Evolutionary conservation across 2,113 vertebrate genomes (phyloP).

Genomic region (Chamaea fasciata): DNA sequence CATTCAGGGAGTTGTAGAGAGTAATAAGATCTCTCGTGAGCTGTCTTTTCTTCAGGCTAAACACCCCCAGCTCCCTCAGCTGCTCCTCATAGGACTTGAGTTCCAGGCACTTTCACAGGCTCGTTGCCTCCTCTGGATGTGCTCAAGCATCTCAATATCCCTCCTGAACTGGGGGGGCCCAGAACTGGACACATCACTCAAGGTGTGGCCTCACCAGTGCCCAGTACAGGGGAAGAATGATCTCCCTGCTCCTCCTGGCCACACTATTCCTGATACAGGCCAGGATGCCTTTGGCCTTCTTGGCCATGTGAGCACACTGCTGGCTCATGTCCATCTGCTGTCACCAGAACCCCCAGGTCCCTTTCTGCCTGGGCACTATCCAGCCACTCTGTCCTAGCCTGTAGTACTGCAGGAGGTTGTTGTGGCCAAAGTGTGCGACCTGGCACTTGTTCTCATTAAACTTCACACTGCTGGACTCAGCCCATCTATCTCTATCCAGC

Average conservation of each 20-base stretch:
- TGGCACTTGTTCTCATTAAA: neutral
- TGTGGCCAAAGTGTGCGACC: neutral
- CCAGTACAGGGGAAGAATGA: accelerated
- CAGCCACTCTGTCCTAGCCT: neutral
- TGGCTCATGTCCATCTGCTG: neutral
- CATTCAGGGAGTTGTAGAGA: neutral
- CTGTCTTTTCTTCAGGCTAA: neutral
- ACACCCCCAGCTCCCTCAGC: neutral
- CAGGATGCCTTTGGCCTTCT: neutral
- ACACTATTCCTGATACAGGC: neutral
- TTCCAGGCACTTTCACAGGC: neutral
- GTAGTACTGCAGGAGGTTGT: accelerated
- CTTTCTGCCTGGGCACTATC: neutral
- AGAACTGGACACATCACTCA: neutral
- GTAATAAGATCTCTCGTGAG: too few species aligned
- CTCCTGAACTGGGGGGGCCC: neutral
- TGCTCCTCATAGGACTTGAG: neutral
- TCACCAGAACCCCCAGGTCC: too few species aligned
- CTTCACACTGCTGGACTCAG: accelerated
- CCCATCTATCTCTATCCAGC: neutral
- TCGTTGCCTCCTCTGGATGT: neutral
- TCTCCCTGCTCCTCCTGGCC: neutral
- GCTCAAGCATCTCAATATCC: neutral
- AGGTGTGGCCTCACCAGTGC: neutral
- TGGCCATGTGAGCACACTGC: accelerated